These are phyloP conservation scores for Knipowitschia caucasica DNA, from an alignment of 2,797 vertebrate species.

Conservation along the genomic window DNA sequence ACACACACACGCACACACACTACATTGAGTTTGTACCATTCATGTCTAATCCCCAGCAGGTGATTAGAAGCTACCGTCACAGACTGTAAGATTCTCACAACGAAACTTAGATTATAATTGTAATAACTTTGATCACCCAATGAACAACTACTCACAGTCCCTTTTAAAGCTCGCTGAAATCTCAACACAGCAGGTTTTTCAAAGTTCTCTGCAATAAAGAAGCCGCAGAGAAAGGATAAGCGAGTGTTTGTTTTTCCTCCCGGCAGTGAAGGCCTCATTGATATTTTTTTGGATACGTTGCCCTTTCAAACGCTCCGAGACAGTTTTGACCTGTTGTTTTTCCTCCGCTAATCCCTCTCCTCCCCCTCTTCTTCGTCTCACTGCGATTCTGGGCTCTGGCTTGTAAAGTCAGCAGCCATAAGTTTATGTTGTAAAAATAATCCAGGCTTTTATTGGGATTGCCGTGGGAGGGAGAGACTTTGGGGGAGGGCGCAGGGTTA, in stretches of 20 bases:
- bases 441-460: conserved; percentile 75
- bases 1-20: too few species aligned
- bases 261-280: conserved; percentile 68
- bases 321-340: conserved; percentile 54
- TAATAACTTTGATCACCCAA: too few species aligned
- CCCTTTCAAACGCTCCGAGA: conserved; percentile 52
- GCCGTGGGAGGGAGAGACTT: conserved; percentile 46
- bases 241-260: conserved; percentile 70
- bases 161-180: too few species aligned
- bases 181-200: conserved; percentile 10
- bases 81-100: too few species aligned
- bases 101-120: too few species aligned
- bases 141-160: too few species aligned
- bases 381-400: conserved; percentile 49
- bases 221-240: conserved; percentile 31
- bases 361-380: conserved; percentile 23
- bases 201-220: conserved; percentile 4
- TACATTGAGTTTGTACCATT: too few species aligned
- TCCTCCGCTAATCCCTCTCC: conserved; percentile 26
- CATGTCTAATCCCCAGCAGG: too few species aligned
- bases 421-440: conserved; percentile 74
- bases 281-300: conserved; percentile 68
- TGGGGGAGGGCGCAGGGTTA: conserved; percentile 40
- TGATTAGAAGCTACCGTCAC: too few species aligned
- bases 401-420: conserved; percentile 72